phyloP scores from a whole-genome alignment of 2,797 vertebrate species.

The Eulemur coronatus region DNA sequence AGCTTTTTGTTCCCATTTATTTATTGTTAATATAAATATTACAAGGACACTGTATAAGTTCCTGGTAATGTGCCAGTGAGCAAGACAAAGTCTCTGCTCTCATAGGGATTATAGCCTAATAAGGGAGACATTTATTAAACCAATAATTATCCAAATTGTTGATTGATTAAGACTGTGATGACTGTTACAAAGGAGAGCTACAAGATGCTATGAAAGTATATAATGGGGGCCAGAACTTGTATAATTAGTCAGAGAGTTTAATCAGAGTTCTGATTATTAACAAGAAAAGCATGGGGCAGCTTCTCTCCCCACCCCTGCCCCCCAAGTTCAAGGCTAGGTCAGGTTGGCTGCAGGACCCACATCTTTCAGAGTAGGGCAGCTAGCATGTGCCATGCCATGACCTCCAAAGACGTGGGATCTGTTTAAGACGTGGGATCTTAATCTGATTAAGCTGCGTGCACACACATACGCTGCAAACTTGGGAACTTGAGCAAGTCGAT shows the following conservation, averaged over 20 bases:
- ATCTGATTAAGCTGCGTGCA: conserved; percentile 47
- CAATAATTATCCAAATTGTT: neutral
- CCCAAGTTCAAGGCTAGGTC: conserved; percentile 22
- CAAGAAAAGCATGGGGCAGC: neutral
- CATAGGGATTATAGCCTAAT: neutral
- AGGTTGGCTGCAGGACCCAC: neutral
- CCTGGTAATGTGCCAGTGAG: neutral
- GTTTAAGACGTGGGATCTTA: conserved; percentile 20
- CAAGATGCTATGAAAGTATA: neutral
- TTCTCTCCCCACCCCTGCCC: neutral
- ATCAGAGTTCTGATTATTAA: conserved; percentile 18
- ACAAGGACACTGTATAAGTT: neutral
- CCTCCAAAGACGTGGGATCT: conserved; percentile 33
- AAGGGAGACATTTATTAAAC: neutral
- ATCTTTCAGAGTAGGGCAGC: neutral
- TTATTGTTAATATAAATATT: neutral
- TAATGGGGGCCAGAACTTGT: neutral
- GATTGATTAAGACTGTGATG: neutral
- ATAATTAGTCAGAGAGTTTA: neutral
- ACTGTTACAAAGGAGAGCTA: conserved; percentile 11
- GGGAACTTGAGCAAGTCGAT: conserved; percentile 1
- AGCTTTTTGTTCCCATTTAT: neutral
- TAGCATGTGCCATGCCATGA: neutral
- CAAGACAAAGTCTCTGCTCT: neutral
- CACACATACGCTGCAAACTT: neutral